These are phyloP conservation scores for Erethizon dorsatum DNA, from an alignment of 2,797 vertebrate genomes.

Conservation along the genomic window DNA sequence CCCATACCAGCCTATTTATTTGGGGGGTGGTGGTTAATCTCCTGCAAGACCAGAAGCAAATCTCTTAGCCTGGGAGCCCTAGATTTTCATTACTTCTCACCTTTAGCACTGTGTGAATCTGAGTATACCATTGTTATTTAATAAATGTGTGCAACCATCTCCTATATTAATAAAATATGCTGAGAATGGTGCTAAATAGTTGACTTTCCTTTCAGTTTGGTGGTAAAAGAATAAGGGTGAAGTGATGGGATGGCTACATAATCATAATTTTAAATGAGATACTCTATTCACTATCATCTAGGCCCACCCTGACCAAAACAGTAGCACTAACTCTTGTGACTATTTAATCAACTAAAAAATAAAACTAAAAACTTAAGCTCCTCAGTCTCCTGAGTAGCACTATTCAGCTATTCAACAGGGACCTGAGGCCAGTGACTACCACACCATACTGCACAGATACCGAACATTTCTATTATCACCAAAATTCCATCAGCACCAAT, in stretches of 20 bases:
- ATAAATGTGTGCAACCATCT: neutral
- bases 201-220: conserved; percentile 6
- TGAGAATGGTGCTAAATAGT: neutral
- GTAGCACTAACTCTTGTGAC: neutral
- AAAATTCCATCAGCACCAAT: neutral
- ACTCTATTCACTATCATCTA: neutral
- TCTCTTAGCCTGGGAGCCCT: neutral
- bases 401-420: neutral
- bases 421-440: neutral
- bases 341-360: conserved; percentile 16
- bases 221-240: neutral
- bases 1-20: neutral
- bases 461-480: neutral
- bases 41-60: neutral
- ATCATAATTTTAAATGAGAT: conserved; percentile 28
- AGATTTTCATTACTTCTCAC: neutral
- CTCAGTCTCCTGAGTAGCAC: neutral
- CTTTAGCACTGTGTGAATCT: neutral
- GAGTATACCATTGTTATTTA: neutral
- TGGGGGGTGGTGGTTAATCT: neutral
- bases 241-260: neutral
- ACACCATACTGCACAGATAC: neutral
- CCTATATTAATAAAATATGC: neutral
- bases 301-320: neutral
- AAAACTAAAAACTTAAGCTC: neutral